Evolutionary conservation across 2,888 invertebrate genomes (phyloP).

Genomic region (Melitaea athalia): DNA sequence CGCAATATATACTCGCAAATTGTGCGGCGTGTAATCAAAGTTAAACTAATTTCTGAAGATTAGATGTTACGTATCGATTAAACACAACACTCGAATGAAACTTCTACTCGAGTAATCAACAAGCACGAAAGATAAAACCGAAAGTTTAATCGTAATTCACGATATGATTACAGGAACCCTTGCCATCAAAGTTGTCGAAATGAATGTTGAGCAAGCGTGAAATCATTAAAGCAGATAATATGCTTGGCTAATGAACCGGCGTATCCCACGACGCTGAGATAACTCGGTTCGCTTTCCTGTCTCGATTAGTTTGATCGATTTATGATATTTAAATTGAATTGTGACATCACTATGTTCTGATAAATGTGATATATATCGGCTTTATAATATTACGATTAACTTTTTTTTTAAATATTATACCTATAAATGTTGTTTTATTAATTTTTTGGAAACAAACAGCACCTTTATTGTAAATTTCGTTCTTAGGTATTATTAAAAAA

Average conservation of each 20-base stretch:
- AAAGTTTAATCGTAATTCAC: constrained; percentile 70
- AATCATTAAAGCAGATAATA: constrained; percentile 74
- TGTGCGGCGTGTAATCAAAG: constrained; percentile 53
- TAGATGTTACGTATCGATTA: constrained; percentile 61
- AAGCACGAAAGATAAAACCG: constrained; percentile 63
- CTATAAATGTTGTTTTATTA: too few species aligned
- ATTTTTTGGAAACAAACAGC: too few species aligned
- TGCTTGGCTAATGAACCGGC: constrained; percentile 66
- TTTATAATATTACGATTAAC: neutral
- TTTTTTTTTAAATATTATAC: too few species aligned
- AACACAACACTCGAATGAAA: constrained; percentile 57
- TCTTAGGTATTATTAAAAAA: too few species aligned
- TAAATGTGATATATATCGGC: neutral
- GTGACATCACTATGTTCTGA: neutral
- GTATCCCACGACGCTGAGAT: constrained; percentile 47
- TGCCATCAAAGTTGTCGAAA: constrained; percentile 55
- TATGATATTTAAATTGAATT: constrained; percentile 7
- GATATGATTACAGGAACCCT: constrained; percentile 61
- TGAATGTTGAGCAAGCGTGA: constrained; percentile 62
- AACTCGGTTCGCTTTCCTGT: constrained; percentile 44
- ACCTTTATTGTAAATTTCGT: too few species aligned
- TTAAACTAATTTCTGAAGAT: constrained; percentile 58
- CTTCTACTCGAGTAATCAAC: constrained; percentile 63
- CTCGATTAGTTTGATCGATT: constrained; percentile 12
- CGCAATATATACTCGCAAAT: neutral